Evolutionary conservation across 2,888 invertebrate genomes (phyloP), one percentile per base, ranked within the genome.

Genomic region (Geophilus truncorum): DNA sequence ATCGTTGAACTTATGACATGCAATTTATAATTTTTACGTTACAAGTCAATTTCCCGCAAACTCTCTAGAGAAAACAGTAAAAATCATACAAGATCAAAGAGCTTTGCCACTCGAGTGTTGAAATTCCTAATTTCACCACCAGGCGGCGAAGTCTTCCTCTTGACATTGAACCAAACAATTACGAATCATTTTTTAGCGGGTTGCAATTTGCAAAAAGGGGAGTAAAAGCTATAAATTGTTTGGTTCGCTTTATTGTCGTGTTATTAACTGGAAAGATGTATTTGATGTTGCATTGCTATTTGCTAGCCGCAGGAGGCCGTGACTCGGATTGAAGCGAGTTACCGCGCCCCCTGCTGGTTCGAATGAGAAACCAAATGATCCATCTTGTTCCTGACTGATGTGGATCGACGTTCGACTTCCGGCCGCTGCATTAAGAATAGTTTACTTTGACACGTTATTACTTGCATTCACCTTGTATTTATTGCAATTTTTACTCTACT

Each of bases 181-280:
- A n/a, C n/a, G n/a, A n/a, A n/a, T n/a, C n/a, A n/a, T n/a, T n/a
- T n/a, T n/a, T n/a, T n/a, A n/a, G n/a, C n/a, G n/a, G n/a, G 5
- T 32, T 32, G 32, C 4, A 32, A 45, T 6, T n/a, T n/a, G n/a
- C 12, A 18, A 45, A 45, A 45, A 45, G 45, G 45, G 45, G 6
- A 12, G 18, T 45, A 5, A 23, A 23, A 12, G 25, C 28, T 25
- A 62, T 62, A 62, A 62, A 62, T 62, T 62, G 25, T 62, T 62
- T 23, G 9, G 18, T 25, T 12, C 45, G 10, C 62, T 62, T 62
- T 62, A 62, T 62, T 62, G 62, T 62, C 62, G 25, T 23, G 4
- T 62, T 62, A 62, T 62, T 62, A 62, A 62, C 62, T 62, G 10
- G n/a, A 62, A 62, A 62, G 62, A 62, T 62, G 62, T 62, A 62